Percentiles rank a stretch among this genome's conserved stretches.
phyloP scores from a whole-genome alignment of 2,797 vertebrate species.

The Cephalopachus bancanus region DNA sequence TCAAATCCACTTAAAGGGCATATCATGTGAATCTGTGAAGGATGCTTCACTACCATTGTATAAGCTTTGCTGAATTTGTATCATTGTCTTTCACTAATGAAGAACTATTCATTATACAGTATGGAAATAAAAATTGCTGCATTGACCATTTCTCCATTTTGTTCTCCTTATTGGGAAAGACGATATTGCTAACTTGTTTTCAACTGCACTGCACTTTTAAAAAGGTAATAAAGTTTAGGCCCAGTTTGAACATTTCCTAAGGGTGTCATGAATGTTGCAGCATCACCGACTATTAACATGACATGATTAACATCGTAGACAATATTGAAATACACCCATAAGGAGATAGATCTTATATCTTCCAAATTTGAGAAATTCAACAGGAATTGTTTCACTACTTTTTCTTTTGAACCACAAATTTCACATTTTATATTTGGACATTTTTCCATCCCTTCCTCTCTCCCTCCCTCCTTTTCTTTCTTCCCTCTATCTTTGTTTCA shows the following conservation, averaged over 20 bases:
- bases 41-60: slow-evolving; percentile 86
- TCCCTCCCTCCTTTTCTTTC: too few relatives aligned
- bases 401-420: background rate
- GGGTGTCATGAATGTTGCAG: background rate
- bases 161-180: slow-evolving; percentile 18
- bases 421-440: background rate
- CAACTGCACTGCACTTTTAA: background rate
- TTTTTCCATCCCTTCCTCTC: background rate
- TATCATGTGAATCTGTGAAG: slow-evolving; percentile 79
- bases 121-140: slow-evolving; percentile 90
- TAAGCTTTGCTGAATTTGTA: slow-evolving; percentile 81
- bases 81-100: slow-evolving; percentile 74
- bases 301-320: background rate
- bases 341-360: background rate
- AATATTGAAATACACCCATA: background rate
- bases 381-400: background rate
- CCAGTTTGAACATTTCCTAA: slow-evolving; percentile 5
- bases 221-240: background rate
- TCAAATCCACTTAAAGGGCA: slow-evolving; percentile 15
- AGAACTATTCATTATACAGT: slow-evolving; percentile 83
- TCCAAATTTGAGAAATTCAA: background rate
- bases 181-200: background rate
- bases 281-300: background rate
- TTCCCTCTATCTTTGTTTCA: too few relatives aligned
- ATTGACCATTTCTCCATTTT: slow-evolving; percentile 34